Evolutionary conservation across 1,140 invertebrate species (phyloP).

Genomic region (Amphibalanus amphitrite): DNA sequence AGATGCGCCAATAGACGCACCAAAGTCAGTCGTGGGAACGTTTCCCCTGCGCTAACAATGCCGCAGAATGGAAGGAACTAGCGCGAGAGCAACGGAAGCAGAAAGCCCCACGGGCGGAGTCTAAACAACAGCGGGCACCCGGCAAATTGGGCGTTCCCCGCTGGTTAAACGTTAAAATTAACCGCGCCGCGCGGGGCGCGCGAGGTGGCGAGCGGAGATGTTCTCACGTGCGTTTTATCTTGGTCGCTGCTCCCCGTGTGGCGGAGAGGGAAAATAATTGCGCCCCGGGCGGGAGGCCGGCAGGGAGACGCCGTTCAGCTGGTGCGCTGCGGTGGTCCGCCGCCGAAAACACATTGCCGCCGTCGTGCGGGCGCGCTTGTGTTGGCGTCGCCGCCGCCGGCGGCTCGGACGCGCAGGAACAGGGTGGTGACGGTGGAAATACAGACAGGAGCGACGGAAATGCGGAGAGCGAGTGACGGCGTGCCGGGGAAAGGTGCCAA

Average conservation of each 20-base stretch:
- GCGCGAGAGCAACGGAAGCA: neutral
- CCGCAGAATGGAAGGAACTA: neutral
- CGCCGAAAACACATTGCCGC: neutral
- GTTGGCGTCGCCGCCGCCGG: neutral
- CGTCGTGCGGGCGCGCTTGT: neutral
- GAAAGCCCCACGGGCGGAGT: neutral
- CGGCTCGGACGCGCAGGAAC: neutral
- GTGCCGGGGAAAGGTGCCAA: too few species aligned
- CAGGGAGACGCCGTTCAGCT: neutral
- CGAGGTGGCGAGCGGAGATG: neutral
- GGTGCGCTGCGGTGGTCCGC: neutral
- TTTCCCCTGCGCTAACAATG: neutral
- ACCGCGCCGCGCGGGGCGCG: neutral
- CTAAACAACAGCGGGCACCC: neutral
- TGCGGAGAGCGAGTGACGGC: too few species aligned
- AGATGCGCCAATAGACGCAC: neutral
- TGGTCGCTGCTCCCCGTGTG: neutral
- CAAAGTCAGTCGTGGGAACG: neutral
- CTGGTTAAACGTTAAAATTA: neutral
- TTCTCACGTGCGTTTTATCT: slow-evolving; percentile 1
- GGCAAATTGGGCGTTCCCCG: neutral
- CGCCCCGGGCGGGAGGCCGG: too few species aligned
- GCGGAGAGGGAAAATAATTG: neutral
- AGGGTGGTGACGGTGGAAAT: neutral
- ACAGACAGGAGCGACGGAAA: too few species aligned